Conservation (phyloP, 2,797 vertebrate species). For the Sebastes matsubarae region DNA sequence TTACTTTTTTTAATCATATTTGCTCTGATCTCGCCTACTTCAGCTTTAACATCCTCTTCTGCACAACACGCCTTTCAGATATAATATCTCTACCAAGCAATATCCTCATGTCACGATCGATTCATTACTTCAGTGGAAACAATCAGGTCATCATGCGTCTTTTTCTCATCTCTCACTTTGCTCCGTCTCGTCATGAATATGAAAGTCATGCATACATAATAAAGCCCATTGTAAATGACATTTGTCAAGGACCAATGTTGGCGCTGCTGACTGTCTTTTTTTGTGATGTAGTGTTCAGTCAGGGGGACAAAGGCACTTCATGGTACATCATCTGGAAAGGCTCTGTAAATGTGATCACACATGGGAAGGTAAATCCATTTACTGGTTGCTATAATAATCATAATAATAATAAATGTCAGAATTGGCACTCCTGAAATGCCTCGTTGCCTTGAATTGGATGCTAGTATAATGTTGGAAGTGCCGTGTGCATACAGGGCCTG, state of each 20-base stretch:
- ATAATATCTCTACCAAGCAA: not conserved
- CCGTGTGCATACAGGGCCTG: conserved; percentile 82
- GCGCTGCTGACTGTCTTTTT: not conserved
- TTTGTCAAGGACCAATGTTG: not conserved
- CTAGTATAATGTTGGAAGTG: not conserved
- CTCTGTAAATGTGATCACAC: conserved; percentile 96
- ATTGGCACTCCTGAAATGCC: not conserved
- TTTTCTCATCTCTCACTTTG: not conserved
- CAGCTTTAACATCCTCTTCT: not conserved
- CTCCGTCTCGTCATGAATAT: not conserved
- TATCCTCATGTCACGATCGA: not conserved
- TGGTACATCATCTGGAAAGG: conserved; percentile 99
- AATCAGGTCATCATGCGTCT: not conserved
- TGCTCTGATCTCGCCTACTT: too few species aligned
- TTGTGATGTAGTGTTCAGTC: conserved; percentile 90
- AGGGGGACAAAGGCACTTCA: conserved; percentile 96
- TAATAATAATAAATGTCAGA: not conserved
- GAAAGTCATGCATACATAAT: not conserved
- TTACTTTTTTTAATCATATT: too few species aligned
- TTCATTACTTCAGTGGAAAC: not conserved
- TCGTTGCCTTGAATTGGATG: not conserved
- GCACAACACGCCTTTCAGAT: not conserved
- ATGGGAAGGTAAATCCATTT: conserved; percentile 87
- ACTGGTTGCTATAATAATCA: not conserved
- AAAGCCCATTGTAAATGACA: not conserved